Evolutionary conservation across 2,888 invertebrate species (phyloP), one percentile per base, ranked within the genome.

Genomic region (Napeogenes sylphis): DNA sequence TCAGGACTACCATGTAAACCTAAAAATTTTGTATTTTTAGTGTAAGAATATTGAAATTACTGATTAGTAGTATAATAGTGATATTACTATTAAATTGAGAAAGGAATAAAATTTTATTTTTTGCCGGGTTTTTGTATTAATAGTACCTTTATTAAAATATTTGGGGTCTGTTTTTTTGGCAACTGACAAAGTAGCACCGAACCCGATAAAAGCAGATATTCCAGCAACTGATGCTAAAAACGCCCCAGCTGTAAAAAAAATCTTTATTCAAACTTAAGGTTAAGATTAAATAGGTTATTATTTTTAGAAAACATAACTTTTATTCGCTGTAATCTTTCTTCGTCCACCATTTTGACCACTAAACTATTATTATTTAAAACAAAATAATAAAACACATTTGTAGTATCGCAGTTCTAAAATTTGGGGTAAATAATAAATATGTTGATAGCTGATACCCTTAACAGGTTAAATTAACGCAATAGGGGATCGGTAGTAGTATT

Each of bases 101-200:
- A 21, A 21, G 21, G 21, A 21, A 21, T n/a, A 51, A 30, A 51
- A 51, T 51, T 30, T 0, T 30, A 30, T 21, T 21, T 21, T 21
- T 21, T 21, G 21, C 21, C 21, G 21, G n/a, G n/a, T 3, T 53
- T 53, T 47, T 21, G 54, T 10, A 58, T 46, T 32, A n/a, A 42
- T 13, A 10, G 14, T 73, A 87, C 91, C 96, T 90, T 96, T 95
- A 71, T 92, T 93, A 76, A 97, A 95, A 77, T 93, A 93, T 77
- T 93, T 92, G 0, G 95, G 94, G 78, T 98, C 97, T 64, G 93
- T 92, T 80, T 94, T 95, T 80, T 94, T 96, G 0, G 95, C 95
- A 61, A 94, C 91, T 14, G 95, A 93, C 55, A 98, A 71, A 8
- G 97, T 95, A 62, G 93, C 91, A 33, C 96, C 93, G 82, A 98